Percentiles rank a stretch among this genome's conserved stretches.
Conservation (phyloP, 2,113 vertebrate species). For the Platysteira castanea region DNA sequence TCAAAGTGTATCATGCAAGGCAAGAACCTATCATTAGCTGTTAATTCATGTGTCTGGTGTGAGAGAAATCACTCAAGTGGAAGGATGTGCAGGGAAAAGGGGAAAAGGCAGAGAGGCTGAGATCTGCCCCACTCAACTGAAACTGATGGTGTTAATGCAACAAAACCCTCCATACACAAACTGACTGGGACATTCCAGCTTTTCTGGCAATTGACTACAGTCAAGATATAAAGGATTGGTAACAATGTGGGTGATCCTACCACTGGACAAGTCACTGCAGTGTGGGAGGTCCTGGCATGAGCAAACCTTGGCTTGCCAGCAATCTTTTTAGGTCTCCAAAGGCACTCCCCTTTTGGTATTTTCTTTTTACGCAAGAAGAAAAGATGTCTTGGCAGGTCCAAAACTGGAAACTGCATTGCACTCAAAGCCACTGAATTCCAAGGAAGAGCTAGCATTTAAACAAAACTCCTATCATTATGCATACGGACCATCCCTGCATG, state of each 20-base stretch:
- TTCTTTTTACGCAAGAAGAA: not conserved
- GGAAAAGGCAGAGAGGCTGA: not conserved
- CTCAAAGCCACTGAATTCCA: not conserved
- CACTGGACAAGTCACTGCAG: not conserved
- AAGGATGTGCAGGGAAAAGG: not conserved
- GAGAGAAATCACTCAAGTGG: not conserved
- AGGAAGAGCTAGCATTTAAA: not conserved
- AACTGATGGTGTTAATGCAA: not conserved
- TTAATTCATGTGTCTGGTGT: not conserved
- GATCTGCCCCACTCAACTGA: not conserved
- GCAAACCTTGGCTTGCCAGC: not conserved
- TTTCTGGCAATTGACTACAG: not conserved
- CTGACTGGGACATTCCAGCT: not conserved
- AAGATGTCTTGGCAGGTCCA: not conserved
- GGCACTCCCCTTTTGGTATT: not conserved
- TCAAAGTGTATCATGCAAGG: not conserved
- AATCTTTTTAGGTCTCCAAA: not conserved
- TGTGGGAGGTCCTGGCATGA: not conserved
- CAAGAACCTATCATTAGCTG: not conserved
- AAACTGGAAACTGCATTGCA: not conserved
- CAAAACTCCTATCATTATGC: not conserved
- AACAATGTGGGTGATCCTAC: not conserved
- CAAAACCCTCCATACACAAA: not conserved
- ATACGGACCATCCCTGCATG: fast-evolving
- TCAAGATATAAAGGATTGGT: not conserved